A percentile compares a stretch with the other conserved stretches of the same genome.
Conservation (phyloP, 2,888 invertebrate genomes). For the Ennomos erosarius region DNA sequence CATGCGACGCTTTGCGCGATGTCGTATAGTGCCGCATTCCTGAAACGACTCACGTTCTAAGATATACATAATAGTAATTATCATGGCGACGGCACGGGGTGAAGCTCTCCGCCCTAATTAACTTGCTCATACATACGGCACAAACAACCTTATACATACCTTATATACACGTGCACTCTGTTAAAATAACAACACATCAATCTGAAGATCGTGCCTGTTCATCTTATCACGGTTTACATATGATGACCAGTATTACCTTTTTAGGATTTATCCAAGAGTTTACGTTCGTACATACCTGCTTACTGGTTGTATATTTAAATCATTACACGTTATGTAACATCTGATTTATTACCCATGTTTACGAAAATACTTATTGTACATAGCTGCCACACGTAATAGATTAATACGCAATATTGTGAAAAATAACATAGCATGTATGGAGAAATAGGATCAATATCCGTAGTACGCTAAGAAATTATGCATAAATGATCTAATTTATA, state of each 20-base stretch:
- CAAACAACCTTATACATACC: conserved; percentile 39
- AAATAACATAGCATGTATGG: conserved; percentile 31
- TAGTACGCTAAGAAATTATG: conserved; percentile 44
- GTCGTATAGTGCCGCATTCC: conserved; percentile 51
- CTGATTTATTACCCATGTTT: conserved; percentile 20
- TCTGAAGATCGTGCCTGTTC: conserved; percentile 21
- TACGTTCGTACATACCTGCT: conserved; percentile 4
- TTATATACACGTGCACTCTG: conserved; percentile 19
- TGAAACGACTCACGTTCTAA: conserved; percentile 62
- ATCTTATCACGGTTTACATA: conserved; percentile 17
- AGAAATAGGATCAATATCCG: conserved; percentile 44
- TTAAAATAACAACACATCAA: conserved; percentile 29
- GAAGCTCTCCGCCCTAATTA: conserved; percentile 42
- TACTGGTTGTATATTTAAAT: conserved; percentile 13
- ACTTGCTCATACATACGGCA: conserved; percentile 37
- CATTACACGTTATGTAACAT: conserved; percentile 6
- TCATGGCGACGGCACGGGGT: conserved; percentile 42
- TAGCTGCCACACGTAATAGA: conserved; percentile 36
- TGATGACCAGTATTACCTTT: conserved; percentile 22
- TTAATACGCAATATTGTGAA: conserved; percentile 50
- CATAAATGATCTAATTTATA: conserved; percentile 62
- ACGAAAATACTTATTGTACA: conserved; percentile 33
- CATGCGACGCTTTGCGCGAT: conserved; percentile 47
- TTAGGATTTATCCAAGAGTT: conserved; percentile 10
- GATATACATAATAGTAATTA: conserved; percentile 52